Conservation (phyloP, 2,888 invertebrate genomes). For the Mermis nigrescens region DNA sequence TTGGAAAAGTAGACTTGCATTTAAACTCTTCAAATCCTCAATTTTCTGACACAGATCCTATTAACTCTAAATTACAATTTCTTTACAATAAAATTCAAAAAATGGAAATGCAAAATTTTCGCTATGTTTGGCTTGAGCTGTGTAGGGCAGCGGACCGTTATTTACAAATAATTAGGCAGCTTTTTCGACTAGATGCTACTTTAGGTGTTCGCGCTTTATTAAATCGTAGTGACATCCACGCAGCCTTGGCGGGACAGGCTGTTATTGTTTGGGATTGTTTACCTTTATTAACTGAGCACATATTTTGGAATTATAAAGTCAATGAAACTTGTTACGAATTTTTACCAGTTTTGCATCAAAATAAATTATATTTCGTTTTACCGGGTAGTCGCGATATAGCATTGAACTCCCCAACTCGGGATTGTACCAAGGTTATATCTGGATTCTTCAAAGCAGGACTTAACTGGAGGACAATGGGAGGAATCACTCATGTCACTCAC, state of each 20-base stretch:
- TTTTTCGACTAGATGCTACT: background rate
- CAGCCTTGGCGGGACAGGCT: background rate
- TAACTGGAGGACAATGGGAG: background rate
- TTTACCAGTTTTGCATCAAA: background rate
- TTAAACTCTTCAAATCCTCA: no score
- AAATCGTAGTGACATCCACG: background rate
- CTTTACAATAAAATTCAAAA: background rate
- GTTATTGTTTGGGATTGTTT: background rate
- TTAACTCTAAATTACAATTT: background rate
- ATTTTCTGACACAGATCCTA: background rate
- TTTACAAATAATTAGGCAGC: background rate
- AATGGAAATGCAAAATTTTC: background rate
- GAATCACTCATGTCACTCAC: background rate
- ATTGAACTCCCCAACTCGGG: background rate
- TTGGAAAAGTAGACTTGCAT: background rate
- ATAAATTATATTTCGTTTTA: background rate
- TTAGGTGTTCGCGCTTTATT: background rate
- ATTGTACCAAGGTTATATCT: background rate
- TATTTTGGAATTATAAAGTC: conserved; percentile 1
- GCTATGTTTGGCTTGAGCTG: background rate
- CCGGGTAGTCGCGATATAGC: background rate
- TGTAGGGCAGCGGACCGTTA: background rate
- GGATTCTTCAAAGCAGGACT: background rate
- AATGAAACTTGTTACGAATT: conserved; percentile 2
- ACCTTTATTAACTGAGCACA: background rate